phyloP scores from a whole-genome alignment of 1,140 invertebrate genomes.

The Holotrichia oblita region DNA sequence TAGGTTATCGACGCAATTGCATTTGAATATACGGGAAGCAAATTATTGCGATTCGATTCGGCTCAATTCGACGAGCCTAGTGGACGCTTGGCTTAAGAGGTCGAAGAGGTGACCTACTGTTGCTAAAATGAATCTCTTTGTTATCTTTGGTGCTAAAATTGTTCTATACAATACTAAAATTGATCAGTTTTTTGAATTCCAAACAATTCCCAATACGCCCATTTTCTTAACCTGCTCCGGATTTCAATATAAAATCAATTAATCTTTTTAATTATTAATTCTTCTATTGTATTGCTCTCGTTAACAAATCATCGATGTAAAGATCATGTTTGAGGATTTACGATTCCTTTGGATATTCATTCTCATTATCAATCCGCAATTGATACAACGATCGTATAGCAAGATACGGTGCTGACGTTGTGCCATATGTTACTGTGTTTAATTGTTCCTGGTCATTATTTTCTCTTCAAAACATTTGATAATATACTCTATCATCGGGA shows the following conservation, averaged over 20 bases:
- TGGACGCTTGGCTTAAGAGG: neutral
- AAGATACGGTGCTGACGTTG: constrained; percentile 49
- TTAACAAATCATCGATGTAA: neutral
- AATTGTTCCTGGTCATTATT: constrained; percentile 29
- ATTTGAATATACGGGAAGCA: too few species aligned
- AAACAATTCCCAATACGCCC: neutral
- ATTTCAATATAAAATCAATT: neutral
- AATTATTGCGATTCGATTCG: too few species aligned
- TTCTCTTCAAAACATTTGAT: constrained; percentile 60
- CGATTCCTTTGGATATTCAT: neutral
- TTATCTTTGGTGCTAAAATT: neutral
- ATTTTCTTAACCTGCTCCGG: neutral
- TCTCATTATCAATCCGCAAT: neutral
- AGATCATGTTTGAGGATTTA: neutral
- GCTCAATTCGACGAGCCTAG: too few species aligned
- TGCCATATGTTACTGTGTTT: constrained; percentile 52
- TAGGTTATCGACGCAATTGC: too few species aligned
- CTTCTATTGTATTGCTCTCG: neutral
- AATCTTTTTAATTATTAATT: neutral
- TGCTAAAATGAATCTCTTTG: neutral
- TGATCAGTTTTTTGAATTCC: neutral
- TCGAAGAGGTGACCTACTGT: neutral
- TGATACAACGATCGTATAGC: constrained; percentile 45
- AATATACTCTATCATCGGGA: constrained; percentile 53
- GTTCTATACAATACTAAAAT: neutral